These are phyloP conservation scores for Sceloporus tristichus DNA, from an alignment of 2,113 vertebrate genomes.

Conservation along the genomic window DNA sequence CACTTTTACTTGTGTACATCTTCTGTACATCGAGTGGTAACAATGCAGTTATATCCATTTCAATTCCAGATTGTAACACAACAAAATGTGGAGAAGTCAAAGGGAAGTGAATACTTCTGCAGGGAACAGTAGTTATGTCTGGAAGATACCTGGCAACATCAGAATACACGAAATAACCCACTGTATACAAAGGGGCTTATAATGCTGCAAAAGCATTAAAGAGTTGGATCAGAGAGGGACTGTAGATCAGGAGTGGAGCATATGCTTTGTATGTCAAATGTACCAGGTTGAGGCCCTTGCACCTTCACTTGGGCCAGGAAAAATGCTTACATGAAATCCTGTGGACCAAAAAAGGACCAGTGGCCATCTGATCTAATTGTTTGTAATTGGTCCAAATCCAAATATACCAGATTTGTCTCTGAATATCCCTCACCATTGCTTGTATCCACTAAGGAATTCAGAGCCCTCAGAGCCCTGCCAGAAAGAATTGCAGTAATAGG, in stretches of 20 bases:
- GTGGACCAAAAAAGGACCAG: background rate
- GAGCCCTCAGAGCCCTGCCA: background rate
- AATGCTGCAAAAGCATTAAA: background rate
- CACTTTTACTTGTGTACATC: too few species aligned
- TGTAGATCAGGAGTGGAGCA: background rate
- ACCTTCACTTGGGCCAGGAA: background rate
- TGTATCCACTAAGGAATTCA: background rate
- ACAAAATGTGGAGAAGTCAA: too few species aligned
- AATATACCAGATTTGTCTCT: constrained; percentile 47
- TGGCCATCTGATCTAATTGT: background rate
- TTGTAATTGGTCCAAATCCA: constrained; percentile 44
- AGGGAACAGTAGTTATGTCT: constrained; percentile 1
- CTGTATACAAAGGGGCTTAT: constrained; percentile 42
- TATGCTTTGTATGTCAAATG: background rate
- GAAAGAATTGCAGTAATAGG: background rate
- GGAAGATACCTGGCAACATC: background rate
- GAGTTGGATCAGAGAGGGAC: background rate
- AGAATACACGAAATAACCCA: background rate
- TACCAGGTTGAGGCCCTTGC: background rate
- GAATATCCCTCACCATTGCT: background rate
- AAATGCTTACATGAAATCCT: background rate
- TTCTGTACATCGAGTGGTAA: too few species aligned
- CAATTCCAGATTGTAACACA: too few species aligned
- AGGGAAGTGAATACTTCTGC: too few species aligned
- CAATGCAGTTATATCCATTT: too few species aligned